phyloP scores from a whole-genome alignment of 2,113 vertebrate genomes.

The Triplophysa rosa region DNA sequence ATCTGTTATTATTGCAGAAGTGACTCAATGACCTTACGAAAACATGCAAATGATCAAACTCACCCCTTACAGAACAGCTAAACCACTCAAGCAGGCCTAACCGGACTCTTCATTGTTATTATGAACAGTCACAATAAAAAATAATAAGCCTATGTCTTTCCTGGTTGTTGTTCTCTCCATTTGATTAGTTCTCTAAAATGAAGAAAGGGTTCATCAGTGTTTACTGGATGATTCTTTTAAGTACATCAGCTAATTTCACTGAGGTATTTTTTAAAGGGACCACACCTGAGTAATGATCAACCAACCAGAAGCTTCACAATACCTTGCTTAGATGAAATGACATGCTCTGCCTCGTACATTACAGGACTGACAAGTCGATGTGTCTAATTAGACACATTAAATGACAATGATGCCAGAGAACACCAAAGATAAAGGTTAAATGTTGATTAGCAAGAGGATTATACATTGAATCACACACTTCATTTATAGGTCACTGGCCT shows the following conservation, averaged over 20 bases:
- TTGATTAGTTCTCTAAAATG: neutral
- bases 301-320: neutral
- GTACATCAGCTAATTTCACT: neutral
- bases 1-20: neutral
- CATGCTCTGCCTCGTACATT: neutral
- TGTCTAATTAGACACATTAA: neutral
- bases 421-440: too few relatives aligned
- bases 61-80: neutral
- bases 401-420: too few relatives aligned
- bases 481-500: too few relatives aligned
- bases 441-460: too few relatives aligned
- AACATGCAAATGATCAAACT: conserved; percentile 7
- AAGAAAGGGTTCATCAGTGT: neutral
- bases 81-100: conserved; percentile 6
- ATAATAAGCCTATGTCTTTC: neutral
- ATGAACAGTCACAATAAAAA: neutral
- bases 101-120: neutral
- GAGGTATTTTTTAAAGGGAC: neutral
- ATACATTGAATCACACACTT: too few relatives aligned
- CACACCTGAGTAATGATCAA: neutral
- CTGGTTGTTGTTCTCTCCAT: neutral
- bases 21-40: neutral
- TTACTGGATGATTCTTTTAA: neutral
- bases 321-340: neutral
- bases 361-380: neutral